Base-by-base conservation (phyloP, 2,888 invertebrate genomes). In the Spodoptera picta region DNA sequence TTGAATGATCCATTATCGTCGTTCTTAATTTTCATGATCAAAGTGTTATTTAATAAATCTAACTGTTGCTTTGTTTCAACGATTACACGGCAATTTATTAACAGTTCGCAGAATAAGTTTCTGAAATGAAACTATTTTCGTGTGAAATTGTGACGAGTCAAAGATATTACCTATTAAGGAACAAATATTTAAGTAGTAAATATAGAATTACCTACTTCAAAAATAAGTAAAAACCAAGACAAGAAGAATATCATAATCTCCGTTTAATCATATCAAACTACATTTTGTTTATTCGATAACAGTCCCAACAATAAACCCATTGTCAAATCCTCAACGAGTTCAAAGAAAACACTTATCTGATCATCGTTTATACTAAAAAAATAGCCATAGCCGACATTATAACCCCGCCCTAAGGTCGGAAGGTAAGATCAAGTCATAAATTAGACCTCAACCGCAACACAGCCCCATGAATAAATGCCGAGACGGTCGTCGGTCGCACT, bases 361-460 rank as follows among this genome's bases (percentile, higher is more conserved):
- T 9, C 36, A 36, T 36, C 7, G 23, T 12, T 12, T 24, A 24
- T 5, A 23, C 3, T 27, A 12, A n/a, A 48, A 48, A n/a, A 42
- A 24, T 41, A 55, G n/a, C 45, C 12, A 7, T 23, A 57, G 56
- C 50, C 62, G 50, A 31, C 58, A 31, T 43, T 58, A 1, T 4
- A 41, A 41, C 43, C 43, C 7, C 9, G 42, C 36, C 64, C 36
- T 61, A 44, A 61, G 27, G 27, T 36, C 44, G 42, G 23, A 59
- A 64, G 56, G 60, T 60, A 62, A 80, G 82, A 83, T 77, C 76
- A 77, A 75, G 66, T 71, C 74, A 83, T 85, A 86, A 86, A 83
- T 83, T 80, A 73, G 41, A 36, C 53, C 65, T 69, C 44, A 60
- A 43, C 53, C 53, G 31, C 59, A 59, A 61, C 49, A 65, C 45